phyloP scores from a whole-genome alignment of 2,888 invertebrate genomes.

The Melieria crassipennis region DNA sequence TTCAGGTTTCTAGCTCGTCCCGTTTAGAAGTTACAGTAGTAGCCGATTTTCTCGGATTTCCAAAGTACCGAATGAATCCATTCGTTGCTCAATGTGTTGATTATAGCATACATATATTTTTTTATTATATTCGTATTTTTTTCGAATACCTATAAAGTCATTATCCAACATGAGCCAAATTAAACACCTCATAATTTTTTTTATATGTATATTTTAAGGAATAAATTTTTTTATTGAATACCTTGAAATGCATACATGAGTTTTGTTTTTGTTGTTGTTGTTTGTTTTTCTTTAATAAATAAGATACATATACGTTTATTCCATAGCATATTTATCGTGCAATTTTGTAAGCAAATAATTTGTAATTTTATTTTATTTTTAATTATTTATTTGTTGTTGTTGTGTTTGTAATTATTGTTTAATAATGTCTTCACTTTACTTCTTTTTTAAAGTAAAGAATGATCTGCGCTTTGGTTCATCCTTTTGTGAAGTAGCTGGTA shows the following conservation, averaged over 20 bases:
- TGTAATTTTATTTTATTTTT: slow-evolving; percentile 14
- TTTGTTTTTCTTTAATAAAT: slow-evolving; percentile 54
- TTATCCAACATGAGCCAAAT: too few species aligned
- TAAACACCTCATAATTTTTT: too few species aligned
- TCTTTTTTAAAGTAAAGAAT: slow-evolving; percentile 99
- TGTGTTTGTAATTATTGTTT: slow-evolving; percentile 47
- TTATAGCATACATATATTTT: too few species aligned
- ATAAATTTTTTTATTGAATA: slow-evolving; percentile 61
- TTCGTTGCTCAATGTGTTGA: too few species aligned
- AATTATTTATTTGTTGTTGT: slow-evolving; percentile 37
- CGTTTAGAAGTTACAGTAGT: too few species aligned
- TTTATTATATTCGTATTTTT: too few species aligned
- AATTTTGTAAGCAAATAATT: slow-evolving; percentile 55
- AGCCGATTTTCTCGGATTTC: too few species aligned
- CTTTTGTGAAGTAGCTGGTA: slow-evolving; percentile 91
- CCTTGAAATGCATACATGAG: slow-evolving; percentile 63
- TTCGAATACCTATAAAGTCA: too few species aligned
- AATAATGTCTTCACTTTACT: slow-evolving; percentile 72
- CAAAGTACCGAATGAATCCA: too few species aligned
- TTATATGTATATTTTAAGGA: slow-evolving; percentile 34
- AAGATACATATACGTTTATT: slow-evolving; percentile 61
- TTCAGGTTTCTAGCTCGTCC: too few species aligned
- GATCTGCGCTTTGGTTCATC: slow-evolving; percentile 94
- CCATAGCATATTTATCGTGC: slow-evolving; percentile 63
- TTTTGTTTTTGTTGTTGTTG: slow-evolving; percentile 45